Evolutionary conservation across 2,888 invertebrate genomes (phyloP).

Genomic region (Cistogaster globosa): DNA sequence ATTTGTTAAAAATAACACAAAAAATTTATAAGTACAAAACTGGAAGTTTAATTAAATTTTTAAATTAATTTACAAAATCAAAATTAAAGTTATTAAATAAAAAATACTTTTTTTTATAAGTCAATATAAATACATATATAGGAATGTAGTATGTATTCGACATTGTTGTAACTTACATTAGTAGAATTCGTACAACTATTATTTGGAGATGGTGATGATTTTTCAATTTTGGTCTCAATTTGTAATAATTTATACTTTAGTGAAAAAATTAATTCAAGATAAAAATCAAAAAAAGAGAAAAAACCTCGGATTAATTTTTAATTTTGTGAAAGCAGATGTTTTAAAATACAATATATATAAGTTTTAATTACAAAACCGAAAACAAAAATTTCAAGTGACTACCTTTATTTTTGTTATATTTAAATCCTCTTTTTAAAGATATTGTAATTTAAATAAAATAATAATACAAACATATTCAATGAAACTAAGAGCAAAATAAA

Average conservation of each 20-base stretch:
- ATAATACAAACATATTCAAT: too few relatives aligned
- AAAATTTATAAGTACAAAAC: too few relatives aligned
- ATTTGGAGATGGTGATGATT: constrained; percentile 78
- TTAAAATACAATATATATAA: background rate
- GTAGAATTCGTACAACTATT: constrained; percentile 79
- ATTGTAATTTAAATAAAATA: too few relatives aligned
- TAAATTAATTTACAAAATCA: background rate
- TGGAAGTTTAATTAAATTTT: too few relatives aligned
- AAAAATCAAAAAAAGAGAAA: constrained; percentile 36
- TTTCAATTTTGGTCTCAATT: constrained; percentile 78
- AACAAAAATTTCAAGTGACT: too few relatives aligned
- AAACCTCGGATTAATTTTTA: constrained; percentile 14
- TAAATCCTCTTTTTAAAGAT: too few relatives aligned
- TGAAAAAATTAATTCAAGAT: constrained; percentile 16
- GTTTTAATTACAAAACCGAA: too few relatives aligned
- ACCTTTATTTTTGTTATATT: too few relatives aligned
- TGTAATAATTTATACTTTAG: constrained; percentile 78
- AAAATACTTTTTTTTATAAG: background rate
- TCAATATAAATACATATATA: too few relatives aligned
- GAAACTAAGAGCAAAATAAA: too few relatives aligned
- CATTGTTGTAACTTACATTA: constrained; percentile 77
- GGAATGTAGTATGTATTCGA: background rate
- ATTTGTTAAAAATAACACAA: too few relatives aligned
- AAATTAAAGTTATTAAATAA: constrained; percentile 6
- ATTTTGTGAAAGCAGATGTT: background rate